Percentiles rank a stretch among this genome's conserved stretches.
phyloP scores from a whole-genome alignment of 2,113 vertebrate genomes.

The Anhinga anhinga region DNA sequence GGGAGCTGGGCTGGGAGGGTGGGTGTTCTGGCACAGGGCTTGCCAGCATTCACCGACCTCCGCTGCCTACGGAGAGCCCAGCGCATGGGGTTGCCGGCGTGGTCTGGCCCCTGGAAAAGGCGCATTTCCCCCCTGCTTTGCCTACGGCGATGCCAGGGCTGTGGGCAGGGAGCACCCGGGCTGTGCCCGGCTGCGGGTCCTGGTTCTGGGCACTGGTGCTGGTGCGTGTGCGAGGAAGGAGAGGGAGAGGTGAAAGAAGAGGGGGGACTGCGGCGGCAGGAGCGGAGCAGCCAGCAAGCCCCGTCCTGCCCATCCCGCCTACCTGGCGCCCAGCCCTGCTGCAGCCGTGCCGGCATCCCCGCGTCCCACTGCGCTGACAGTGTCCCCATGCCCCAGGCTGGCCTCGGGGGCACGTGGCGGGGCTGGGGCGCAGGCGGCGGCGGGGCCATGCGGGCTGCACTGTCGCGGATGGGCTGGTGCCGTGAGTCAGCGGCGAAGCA shows the following conservation, averaged over 20 bases:
- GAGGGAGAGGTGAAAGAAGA: neutral
- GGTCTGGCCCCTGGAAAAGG: neutral
- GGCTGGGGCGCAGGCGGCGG: neutral
- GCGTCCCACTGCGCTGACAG: fast-evolving
- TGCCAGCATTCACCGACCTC: fast-evolving
- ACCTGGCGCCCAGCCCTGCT: fast-evolving
- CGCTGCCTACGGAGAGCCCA: fast-evolving
- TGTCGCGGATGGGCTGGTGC: neutral
- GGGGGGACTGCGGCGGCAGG: fast-evolving
- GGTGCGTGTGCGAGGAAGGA: fast-evolving
- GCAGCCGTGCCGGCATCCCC: neutral
- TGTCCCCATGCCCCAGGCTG: neutral
- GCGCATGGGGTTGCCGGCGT: fast-evolving
- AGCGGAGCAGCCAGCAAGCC: neutral
- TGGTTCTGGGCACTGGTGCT: fast-evolving
- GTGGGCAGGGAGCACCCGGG: fast-evolving
- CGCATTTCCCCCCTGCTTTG: neutral
- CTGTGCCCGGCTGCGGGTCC: fast-evolving
- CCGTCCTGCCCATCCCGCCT: neutral
- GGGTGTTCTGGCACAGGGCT: fast-evolving
- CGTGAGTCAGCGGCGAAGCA: neutral
- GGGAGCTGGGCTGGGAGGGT: fast-evolving
- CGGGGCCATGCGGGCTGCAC: fast-evolving
- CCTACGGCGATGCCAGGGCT: fast-evolving
- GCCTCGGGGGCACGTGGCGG: neutral